A percentile compares a stretch with the other conserved stretches of the same genome.
These are phyloP conservation scores for Manis pentadactyla DNA, from an alignment of 2,797 vertebrate genomes.

Conservation along the genomic window DNA sequence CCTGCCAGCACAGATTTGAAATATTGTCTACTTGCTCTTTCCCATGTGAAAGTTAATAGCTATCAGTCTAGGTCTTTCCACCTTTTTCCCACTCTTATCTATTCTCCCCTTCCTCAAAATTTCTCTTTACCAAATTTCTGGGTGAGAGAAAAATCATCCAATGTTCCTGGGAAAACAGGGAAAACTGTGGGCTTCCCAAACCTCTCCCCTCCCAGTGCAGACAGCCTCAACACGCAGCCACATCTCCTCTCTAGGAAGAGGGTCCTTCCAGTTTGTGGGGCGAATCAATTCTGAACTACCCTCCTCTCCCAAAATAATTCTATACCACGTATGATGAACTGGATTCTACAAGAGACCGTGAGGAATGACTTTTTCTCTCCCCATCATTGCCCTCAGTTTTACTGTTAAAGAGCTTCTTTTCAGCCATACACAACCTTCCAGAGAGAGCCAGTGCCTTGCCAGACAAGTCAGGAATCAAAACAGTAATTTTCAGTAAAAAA, in stretches of 20 bases:
- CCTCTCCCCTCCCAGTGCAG: background rate
- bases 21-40: background rate
- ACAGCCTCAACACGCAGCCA: background rate
- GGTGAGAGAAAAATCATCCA: background rate
- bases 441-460: background rate
- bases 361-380: background rate
- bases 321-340: background rate
- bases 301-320: background rate
- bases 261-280: background rate
- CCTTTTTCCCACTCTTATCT: background rate
- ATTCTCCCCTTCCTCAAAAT: background rate
- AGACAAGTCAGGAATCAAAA: background rate
- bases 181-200: background rate
- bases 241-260: background rate
- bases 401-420: background rate
- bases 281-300: background rate
- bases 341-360: background rate
- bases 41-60: background rate
- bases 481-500: background rate
- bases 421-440: background rate
- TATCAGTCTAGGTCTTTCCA: background rate
- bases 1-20: slow-evolving; percentile 36
- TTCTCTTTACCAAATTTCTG: background rate
- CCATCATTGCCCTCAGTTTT: background rate
- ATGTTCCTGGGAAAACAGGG: background rate